Conservation (phyloP, 2,888 invertebrate species). For the Andrena trimmerana region DNA sequence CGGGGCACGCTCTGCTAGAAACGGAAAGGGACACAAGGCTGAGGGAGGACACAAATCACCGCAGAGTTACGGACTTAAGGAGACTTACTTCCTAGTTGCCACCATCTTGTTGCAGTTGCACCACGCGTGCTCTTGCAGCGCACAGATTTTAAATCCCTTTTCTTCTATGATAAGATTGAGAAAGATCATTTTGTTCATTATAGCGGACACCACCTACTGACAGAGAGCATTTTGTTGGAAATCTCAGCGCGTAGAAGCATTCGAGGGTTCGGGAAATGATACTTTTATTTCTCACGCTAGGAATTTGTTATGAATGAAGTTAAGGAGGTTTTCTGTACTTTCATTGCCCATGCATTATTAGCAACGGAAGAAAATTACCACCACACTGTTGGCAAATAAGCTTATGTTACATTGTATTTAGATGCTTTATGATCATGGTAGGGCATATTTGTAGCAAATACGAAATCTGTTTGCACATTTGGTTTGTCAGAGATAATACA, state of each 20-base stretch:
- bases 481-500: conserved; percentile 1
- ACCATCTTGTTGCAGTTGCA: conserved; percentile 66
- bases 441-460: neutral
- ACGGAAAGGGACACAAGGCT: conserved; percentile 43
- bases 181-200: no score
- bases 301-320: no score
- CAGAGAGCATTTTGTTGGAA: no score
- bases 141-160: neutral
- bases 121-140: neutral
- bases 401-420: no score
- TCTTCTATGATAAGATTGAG: neutral
- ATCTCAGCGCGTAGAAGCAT: no score
- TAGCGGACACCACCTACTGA: no score
- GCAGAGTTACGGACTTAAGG: conserved; percentile 84
- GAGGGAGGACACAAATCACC: conserved; percentile 82
- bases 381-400: no score
- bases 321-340: no score
- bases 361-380: no score
- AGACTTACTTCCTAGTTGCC: conserved; percentile 78
- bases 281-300: no score
- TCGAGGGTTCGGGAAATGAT: no score
- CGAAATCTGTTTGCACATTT: conserved; percentile 11
- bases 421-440: neutral
- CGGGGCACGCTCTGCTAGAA: conserved; percentile 46
- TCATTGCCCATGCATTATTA: no score